Evolutionary conservation across 2,888 invertebrate species (phyloP).

Genomic region (Micoletzkya japonica): DNA sequence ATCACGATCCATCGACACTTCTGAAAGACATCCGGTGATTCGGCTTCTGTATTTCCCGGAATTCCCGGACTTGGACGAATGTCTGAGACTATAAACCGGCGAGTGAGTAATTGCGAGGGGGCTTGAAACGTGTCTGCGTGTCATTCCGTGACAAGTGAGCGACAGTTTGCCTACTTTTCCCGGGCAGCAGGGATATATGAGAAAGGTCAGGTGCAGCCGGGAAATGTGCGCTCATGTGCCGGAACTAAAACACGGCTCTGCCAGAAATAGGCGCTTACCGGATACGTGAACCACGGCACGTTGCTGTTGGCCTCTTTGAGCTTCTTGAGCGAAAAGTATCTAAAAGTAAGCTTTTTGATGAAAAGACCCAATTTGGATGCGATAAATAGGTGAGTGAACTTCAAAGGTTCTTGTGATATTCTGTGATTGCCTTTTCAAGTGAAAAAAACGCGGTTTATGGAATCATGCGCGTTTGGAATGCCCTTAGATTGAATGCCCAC

Average conservation of each 20-base stretch:
- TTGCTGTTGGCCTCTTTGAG: slow-evolving; percentile 47
- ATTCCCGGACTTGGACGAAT: too few species aligned
- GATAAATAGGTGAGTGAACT: not conserved
- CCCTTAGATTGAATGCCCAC: not conserved
- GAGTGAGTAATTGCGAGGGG: too few species aligned
- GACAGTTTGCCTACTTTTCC: too few species aligned
- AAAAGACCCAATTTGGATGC: not conserved
- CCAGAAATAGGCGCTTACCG: slow-evolving; percentile 33
- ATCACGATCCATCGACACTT: slow-evolving; percentile 31
- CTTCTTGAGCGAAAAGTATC: slow-evolving; percentile 48
- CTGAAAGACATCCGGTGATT: slow-evolving; percentile 3
- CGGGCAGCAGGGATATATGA: not conserved
- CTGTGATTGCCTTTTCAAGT: too few species aligned
- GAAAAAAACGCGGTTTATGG: too few species aligned
- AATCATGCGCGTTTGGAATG: too few species aligned
- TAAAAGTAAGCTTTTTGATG: not conserved
- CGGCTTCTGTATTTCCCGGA: not conserved
- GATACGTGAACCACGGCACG: slow-evolving; percentile 54
- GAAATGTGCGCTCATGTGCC: not conserved
- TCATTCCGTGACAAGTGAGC: too few species aligned
- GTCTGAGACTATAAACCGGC: too few species aligned
- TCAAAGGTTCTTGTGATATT: too few species aligned
- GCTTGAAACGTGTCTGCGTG: too few species aligned
- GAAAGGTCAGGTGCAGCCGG: not conserved
- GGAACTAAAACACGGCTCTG: not conserved